Base-by-base conservation (phyloP, 2,888 invertebrate genomes). In the Rhogogaster chlorosoma region DNA sequence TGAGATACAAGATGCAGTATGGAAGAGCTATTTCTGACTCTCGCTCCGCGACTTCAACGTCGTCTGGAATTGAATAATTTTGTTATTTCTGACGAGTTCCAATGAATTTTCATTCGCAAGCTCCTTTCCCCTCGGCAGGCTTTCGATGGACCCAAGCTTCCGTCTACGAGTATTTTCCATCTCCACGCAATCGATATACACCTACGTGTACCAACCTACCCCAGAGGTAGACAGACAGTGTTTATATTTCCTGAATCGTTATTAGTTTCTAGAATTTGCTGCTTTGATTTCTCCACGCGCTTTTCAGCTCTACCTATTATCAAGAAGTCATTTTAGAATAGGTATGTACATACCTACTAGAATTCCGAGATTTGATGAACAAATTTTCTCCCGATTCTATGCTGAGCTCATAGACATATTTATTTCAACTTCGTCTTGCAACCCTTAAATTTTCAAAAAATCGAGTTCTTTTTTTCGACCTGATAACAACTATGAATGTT, bases 41-140 rank as follows among this genome's bases (percentile, higher is more conserved):
- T 49, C 49, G 53, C 32, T 77, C 15, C 6, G 26, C 32, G 15
- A 53, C 49, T 45, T 36, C n/a, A 70, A 32, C 49, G 53, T n/a
- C 53, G 61, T 88, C 86, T 83, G 87, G 85, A 87, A 89, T 89
- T 89, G 89, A 89, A 89, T 89, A 88, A 89, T 89, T 89, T 88
- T 87, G 87, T 88, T 88, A 88, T 86, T 85, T 83, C 84, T 86
- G 87, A 88, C 89, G 88, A 87, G 87, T 87, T 87, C 87, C 88
- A 88, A 87, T 89, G 88, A 87, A 89, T 89, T 89, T 88, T 88
- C 87, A 85, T 89, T 87, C 86, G 87, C 86, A 87, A 88, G 87
- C 87, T 87, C 49, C 53, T 53, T 26, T 49, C 26, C 75, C 77
- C 77, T 75, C 15, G 29, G 49, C 75, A 49, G 53, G 6, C 26